phyloP scores from a whole-genome alignment of 1,140 invertebrate genomes.

The Aphidius ervi region DNA sequence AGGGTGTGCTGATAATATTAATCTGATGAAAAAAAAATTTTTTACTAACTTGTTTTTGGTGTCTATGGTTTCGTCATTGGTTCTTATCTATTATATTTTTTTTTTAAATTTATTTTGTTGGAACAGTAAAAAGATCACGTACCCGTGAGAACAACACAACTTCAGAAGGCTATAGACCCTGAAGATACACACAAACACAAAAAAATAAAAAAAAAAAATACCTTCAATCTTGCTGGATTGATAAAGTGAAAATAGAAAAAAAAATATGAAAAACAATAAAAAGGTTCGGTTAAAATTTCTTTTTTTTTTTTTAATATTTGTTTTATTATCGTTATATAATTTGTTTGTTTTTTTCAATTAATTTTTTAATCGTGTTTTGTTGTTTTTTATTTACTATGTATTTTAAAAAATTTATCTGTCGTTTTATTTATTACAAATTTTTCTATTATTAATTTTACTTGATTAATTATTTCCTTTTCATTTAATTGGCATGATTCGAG shows the following conservation, averaged over 20 bases:
- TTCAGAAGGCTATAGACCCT: constrained; percentile 51
- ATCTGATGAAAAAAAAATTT: no score
- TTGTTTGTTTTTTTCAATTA: background rate
- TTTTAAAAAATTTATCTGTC: no score
- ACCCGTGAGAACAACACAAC: constrained; percentile 57
- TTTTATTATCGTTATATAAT: background rate
- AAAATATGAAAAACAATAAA: background rate
- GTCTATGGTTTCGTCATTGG: background rate
- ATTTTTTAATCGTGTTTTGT: background rate
- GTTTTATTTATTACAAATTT: no score
- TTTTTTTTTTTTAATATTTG: no score
- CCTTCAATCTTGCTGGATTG: background rate
- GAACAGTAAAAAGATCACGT: constrained; percentile 58
- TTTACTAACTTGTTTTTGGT: no score
- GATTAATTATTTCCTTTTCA: no score
- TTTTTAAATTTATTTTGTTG: constrained; percentile 39
- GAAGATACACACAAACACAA: constrained; percentile 32
- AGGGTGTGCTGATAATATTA: no score
- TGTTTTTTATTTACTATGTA: background rate
- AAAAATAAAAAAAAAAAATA: constrained; percentile 8
- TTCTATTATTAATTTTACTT: no score
- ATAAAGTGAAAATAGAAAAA: background rate
- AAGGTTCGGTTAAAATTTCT: no score
- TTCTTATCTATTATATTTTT: constrained; percentile 25
- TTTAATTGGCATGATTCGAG: no score